These are phyloP conservation scores for Gasterosteus nipponicus DNA, from an alignment of 2,113 vertebrate species.

Conservation along the genomic window DNA sequence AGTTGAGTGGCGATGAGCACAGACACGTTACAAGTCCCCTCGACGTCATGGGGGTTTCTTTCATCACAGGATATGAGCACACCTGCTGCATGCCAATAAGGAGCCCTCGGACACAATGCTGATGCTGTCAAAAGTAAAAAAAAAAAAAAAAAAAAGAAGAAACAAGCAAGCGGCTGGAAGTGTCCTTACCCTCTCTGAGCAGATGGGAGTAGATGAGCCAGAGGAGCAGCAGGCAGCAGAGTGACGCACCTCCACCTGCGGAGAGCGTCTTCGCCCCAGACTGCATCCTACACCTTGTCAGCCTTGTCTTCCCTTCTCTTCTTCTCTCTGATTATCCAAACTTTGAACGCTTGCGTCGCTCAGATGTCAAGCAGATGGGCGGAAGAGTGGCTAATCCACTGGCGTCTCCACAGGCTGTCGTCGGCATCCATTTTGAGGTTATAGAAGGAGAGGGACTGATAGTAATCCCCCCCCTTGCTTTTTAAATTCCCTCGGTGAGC, in stretches of 20 bases:
- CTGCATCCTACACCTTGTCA: slow-evolving; percentile 81
- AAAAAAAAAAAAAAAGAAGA: not conserved
- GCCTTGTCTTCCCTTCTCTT: not conserved
- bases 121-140: slow-evolving; percentile 46
- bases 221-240: slow-evolving; percentile 86
- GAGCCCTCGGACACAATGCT: slow-evolving; percentile 38
- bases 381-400: slow-evolving; percentile 63
- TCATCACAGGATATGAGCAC: slow-evolving; percentile 31
- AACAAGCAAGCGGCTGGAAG: slow-evolving; percentile 41
- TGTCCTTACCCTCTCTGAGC: slow-evolving; percentile 84
- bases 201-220: slow-evolving; percentile 87
- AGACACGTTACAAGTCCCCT: slow-evolving; percentile 12
- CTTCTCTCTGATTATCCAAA: slow-evolving; percentile 64
- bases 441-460: slow-evolving; percentile 64
- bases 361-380: slow-evolving; percentile 61
- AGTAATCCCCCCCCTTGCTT: slow-evolving; percentile 58
- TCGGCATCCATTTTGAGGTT: slow-evolving; percentile 78
- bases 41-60: slow-evolving; percentile 4
- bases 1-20: slow-evolving; percentile 9
- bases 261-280: slow-evolving; percentile 84
- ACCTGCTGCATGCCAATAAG: slow-evolving; percentile 51
- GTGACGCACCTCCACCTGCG: slow-evolving; percentile 84
- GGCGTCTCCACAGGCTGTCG: slow-evolving; percentile 69
- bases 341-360: slow-evolving; percentile 58
- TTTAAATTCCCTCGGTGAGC: slow-evolving; percentile 63